phyloP scores from a whole-genome alignment of 2,797 vertebrate genomes.

The Sebastes minor region DNA sequence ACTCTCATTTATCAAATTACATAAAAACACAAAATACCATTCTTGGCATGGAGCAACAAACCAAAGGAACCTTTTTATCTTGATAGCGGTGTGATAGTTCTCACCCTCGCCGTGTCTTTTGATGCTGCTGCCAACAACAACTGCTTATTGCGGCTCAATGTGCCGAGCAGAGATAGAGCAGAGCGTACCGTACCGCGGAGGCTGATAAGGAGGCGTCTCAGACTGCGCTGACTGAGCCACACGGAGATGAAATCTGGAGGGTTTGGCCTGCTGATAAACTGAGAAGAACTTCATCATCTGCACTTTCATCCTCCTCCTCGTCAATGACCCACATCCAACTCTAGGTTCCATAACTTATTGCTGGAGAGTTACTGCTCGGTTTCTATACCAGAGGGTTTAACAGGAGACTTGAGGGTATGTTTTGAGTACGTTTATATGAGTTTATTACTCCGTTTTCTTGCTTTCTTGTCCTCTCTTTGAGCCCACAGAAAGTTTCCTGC shows the following conservation, averaged over 20 bases:
- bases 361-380: not conserved
- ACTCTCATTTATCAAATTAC: conserved; percentile 17
- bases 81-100: conserved; percentile 37
- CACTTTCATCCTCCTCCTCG: conserved; percentile 23
- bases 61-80: conserved; percentile 12
- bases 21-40: conserved; percentile 17
- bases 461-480: not conserved
- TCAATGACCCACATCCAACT: conserved; percentile 46
- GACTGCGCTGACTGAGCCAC: not conserved
- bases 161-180: conserved; percentile 44
- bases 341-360: conserved; percentile 47
- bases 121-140: conserved; percentile 58
- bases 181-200: not conserved
- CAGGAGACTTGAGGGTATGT: not conserved
- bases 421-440: not conserved
- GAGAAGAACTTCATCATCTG: conserved; percentile 50
- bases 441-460: conserved; percentile 5
- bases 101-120: conserved; percentile 46
- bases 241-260: conserved; percentile 33
- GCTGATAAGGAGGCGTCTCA: conserved; percentile 46
- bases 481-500: conserved; percentile 29
- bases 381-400: conserved; percentile 14
- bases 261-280: conserved; percentile 30
- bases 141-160: conserved; percentile 40
- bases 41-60: conserved; percentile 13